A percentile compares a stretch with the other conserved stretches of the same genome.
Evolutionary conservation across 2,797 vertebrate genomes (phyloP).

Genomic region (Enteromius unitaeniatus): DNA sequence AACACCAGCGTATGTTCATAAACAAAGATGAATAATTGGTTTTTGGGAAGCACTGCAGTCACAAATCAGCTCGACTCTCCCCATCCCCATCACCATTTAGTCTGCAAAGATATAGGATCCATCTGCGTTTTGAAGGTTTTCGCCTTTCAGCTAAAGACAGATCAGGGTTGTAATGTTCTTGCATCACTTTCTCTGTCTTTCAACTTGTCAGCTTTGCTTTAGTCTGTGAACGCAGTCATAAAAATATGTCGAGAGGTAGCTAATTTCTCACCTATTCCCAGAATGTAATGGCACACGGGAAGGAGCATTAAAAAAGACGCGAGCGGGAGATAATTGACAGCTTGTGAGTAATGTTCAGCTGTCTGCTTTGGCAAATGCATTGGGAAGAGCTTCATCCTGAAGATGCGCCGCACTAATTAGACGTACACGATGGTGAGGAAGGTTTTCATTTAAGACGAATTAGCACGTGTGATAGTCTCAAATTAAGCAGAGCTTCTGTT

Average conservation of each 20-base stretch:
- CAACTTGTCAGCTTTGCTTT: slow-evolving; percentile 35
- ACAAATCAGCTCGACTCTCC: background rate
- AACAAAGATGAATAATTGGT: background rate
- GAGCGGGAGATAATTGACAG: slow-evolving; percentile 66
- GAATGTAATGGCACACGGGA: slow-evolving; percentile 44
- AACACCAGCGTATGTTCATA: background rate
- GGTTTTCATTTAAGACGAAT: slow-evolving; percentile 73
- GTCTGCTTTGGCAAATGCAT: slow-evolving; percentile 62
- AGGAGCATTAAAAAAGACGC: slow-evolving; percentile 41
- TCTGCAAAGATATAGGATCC: background rate
- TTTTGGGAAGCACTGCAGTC: background rate
- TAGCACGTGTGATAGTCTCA: slow-evolving; percentile 70
- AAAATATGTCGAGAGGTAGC: slow-evolving; percentile 23
- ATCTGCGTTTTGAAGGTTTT: background rate
- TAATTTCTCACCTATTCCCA: slow-evolving; percentile 46
- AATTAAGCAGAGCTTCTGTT: slow-evolving; percentile 70
- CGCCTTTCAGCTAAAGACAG: background rate
- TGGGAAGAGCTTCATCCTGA: slow-evolving; percentile 60
- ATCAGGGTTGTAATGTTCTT: slow-evolving; percentile 37
- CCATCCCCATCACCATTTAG: background rate
- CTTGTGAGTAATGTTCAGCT: slow-evolving; percentile 66
- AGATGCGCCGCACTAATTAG: slow-evolving; percentile 70
- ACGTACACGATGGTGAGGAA: slow-evolving; percentile 58
- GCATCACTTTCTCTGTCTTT: slow-evolving; percentile 22
- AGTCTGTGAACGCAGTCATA: slow-evolving; percentile 22